phyloP scores from a whole-genome alignment of 2,888 invertebrate species.

The Ceraclea dissimilis region DNA sequence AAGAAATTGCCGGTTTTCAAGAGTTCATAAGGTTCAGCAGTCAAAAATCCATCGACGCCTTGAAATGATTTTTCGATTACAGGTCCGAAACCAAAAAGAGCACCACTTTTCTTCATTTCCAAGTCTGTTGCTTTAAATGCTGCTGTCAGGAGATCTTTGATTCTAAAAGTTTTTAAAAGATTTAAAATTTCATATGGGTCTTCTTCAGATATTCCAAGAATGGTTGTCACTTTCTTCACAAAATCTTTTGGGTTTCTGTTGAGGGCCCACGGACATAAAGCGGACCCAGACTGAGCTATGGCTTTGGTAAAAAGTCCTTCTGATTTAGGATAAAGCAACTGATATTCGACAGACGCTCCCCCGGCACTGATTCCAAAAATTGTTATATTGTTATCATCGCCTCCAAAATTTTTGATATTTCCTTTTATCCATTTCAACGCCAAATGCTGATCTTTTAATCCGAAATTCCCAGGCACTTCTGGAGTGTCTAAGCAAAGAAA shows the following conservation, averaged over 20 bases:
- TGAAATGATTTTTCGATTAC: slow-evolving; percentile 16
- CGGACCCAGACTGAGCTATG: slow-evolving; percentile 19
- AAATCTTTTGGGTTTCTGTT: slow-evolving; percentile 27
- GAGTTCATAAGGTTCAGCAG: slow-evolving; percentile 40
- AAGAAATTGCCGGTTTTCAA: slow-evolving; percentile 36
- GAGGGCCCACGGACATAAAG: slow-evolving; percentile 28
- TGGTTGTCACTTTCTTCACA: slow-evolving; percentile 2
- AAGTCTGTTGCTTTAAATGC: slow-evolving; percentile 4
- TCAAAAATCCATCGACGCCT: slow-evolving; percentile 11
- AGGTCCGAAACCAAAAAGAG: slow-evolving; percentile 31
- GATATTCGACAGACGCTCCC: slow-evolving; percentile 20
- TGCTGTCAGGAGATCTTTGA: slow-evolving; percentile 25
- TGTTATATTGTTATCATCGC: slow-evolving; percentile 19
- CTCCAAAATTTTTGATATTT: slow-evolving; percentile 18
- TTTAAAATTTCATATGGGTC: not conserved
- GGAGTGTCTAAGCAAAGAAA: slow-evolving; percentile 23
- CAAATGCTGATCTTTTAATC: slow-evolving; percentile 22
- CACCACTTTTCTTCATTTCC: slow-evolving; percentile 3
- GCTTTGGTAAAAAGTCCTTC: slow-evolving; percentile 18
- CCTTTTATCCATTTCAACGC: slow-evolving; percentile 19
- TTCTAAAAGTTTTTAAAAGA: slow-evolving; percentile 23
- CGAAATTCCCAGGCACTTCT: slow-evolving; percentile 20
- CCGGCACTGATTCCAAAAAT: slow-evolving; percentile 23
- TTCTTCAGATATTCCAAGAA: not conserved
- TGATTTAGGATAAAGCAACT: slow-evolving; percentile 17